phyloP scores from a whole-genome alignment of 2,113 vertebrate genomes.

The Isichthys henryi region DNA sequence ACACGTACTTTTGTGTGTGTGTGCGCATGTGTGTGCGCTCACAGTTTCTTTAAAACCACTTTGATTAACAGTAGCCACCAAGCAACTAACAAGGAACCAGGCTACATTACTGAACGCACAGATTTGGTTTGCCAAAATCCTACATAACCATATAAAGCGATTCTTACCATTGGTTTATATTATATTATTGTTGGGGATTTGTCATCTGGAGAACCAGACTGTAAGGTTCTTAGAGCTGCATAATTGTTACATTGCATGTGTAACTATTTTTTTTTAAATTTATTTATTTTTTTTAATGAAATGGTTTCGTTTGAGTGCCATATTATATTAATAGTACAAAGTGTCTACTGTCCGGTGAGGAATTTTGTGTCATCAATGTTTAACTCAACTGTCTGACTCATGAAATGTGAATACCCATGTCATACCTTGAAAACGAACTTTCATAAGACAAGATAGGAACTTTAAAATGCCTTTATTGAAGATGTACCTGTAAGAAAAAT shows the following conservation, averaged over 20 bases:
- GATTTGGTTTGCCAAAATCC: neutral
- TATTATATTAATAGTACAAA: constrained; percentile 8
- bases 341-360: neutral
- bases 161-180: neutral
- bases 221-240: neutral
- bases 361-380: neutral
- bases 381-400: neutral
- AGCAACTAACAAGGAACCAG: neutral
- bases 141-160: neutral
- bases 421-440: neutral
- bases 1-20: neutral
- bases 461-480: neutral
- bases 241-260: constrained; percentile 7
- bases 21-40: neutral
- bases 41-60: neutral
- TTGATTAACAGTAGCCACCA: neutral
- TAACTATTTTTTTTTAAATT: neutral
- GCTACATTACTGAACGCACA: neutral
- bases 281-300: neutral
- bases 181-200: neutral
- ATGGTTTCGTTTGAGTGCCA: neutral
- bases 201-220: neutral
- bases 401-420: constrained; percentile 9
- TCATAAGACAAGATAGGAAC: neutral
- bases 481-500: neutral